Percentiles rank a stretch among this genome's conserved stretches.
phyloP scores from a whole-genome alignment of 64 coral and sea anemone species.

The Pachyseris speciosa region DNA sequence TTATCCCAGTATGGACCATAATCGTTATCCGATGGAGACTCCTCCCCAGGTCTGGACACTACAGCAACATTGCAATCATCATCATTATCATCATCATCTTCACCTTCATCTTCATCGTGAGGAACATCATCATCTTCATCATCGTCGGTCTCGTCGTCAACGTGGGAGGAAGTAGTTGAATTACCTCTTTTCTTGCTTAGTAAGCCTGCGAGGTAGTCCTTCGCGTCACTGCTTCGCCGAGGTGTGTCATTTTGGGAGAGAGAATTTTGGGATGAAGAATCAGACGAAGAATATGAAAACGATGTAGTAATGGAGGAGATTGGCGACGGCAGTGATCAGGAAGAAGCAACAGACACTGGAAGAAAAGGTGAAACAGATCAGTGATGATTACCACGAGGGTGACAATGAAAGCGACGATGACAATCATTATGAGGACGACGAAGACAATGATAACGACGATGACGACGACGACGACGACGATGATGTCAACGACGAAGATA shows the following conservation, averaged over 20 bases:
- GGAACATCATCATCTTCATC: background rate
- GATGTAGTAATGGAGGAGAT: too few species aligned
- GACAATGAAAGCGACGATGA: too few species aligned
- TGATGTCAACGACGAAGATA: too few species aligned
- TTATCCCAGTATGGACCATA: background rate
- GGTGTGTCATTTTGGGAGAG: constrained; percentile 13
- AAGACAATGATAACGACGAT: too few species aligned
- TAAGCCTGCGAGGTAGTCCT: background rate
- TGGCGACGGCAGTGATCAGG: too few species aligned
- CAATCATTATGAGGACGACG: too few species aligned
- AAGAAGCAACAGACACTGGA: too few species aligned
- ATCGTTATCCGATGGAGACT: background rate
- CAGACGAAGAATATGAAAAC: too few species aligned
- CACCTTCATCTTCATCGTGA: background rate
- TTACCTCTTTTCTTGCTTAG: background rate
- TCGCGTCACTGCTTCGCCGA: constrained; percentile 53
- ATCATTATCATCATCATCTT: background rate
- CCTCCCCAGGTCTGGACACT: background rate
- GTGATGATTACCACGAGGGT: too few species aligned
- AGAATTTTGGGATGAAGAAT: too few species aligned
- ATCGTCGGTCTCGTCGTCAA: background rate
- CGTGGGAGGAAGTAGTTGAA: background rate
- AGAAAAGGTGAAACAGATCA: too few species aligned
- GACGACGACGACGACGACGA: too few species aligned
- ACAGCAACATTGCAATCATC: background rate